Base-by-base conservation (phyloP, 2,113 vertebrate genomes). In the Clupea harengus region DNA sequence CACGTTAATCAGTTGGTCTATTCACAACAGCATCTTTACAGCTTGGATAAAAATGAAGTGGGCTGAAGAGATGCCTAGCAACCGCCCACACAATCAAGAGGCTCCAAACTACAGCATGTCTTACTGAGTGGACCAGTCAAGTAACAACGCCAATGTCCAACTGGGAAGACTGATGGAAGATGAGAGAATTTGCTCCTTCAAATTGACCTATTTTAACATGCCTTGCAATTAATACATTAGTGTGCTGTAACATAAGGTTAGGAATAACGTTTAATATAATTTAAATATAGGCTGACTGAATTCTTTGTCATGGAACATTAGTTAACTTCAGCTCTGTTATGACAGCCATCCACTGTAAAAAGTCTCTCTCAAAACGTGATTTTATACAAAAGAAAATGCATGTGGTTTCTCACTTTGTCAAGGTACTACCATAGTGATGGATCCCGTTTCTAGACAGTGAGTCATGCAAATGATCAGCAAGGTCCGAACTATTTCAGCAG, bases 61-160 rank as follows among this genome's bases (percentile, higher is more conserved):
- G 83, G 89, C 87, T 86, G 87, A 82, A 82, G 80, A 57, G 47
- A 85, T 15, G 82, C 84, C 87, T 67, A 84, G 46, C 47, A 64
- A 47, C 86, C 89, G 52, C 89, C 87, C 85, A 88, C 89, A 75
- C 85, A 25, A 82, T 50, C 89, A 83, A 82, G 45, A 52, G 49
- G 82, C 80, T n/a, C 57, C 72, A 72, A 64, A 49, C 54, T 72
- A 28, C 82, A 88, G 22, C 17, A 72, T 50, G 22, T 52, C 47
- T 52, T 60, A 4, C 72, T 39, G 72, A 39, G 72, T 39, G 11
- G 28, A 78, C 72, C 72, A 78, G 72, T 78, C 32, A 10, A 28
- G 64, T 67, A n/a, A 67, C 25, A 67, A 67, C 64, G 32, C 72
- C 72, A 39, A 52, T 81, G 22, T 32, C 10, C 13, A 28, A n/a